Conservation (phyloP, 2,888 invertebrate genomes). For the Corbicula japonica region DNA sequence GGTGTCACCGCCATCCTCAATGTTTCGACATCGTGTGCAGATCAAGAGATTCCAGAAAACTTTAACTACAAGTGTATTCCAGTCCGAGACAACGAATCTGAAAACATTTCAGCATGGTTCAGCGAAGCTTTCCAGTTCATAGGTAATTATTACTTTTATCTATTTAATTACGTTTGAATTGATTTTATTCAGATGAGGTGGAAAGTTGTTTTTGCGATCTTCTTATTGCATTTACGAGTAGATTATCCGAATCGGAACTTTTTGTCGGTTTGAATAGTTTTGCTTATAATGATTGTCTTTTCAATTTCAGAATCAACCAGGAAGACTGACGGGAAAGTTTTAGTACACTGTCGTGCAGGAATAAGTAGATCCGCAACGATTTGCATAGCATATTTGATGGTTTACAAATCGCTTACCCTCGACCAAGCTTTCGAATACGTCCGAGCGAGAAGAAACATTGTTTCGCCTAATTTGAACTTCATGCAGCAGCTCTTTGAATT, state of each 20-base stretch:
- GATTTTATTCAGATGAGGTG: not conserved
- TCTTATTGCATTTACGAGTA: not conserved
- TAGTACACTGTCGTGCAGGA: conserved; percentile 84
- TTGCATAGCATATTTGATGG: conserved; percentile 84
- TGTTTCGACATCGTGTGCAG: conserved; percentile 82
- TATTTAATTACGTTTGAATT: not conserved
- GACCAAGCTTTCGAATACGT: conserved; percentile 86
- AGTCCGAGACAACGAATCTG: conserved; percentile 84
- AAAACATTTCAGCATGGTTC: conserved; percentile 85
- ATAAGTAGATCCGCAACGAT: conserved; percentile 85
- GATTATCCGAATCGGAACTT: not conserved
- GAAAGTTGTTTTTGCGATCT: not conserved
- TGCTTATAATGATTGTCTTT: conserved; percentile 4
- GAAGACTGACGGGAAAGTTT: conserved; percentile 75
- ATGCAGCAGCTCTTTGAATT: conserved; percentile 86
- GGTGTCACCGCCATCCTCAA: conserved; percentile 86
- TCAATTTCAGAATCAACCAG: conserved; percentile 77
- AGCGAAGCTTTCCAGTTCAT: conserved; percentile 86
- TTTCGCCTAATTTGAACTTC: conserved; percentile 87
- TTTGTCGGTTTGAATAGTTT: not conserved
- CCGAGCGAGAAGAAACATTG: conserved; percentile 83
- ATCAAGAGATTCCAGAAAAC: conserved; percentile 72
- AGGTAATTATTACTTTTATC: conserved; percentile 76
- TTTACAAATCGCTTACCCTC: conserved; percentile 75
- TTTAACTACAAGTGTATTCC: conserved; percentile 86